Percentiles rank a stretch among this genome's conserved stretches.
These are phyloP conservation scores for Erithacus rubecula DNA, from an alignment of 2,797 vertebrate species.

Conservation along the genomic window DNA sequence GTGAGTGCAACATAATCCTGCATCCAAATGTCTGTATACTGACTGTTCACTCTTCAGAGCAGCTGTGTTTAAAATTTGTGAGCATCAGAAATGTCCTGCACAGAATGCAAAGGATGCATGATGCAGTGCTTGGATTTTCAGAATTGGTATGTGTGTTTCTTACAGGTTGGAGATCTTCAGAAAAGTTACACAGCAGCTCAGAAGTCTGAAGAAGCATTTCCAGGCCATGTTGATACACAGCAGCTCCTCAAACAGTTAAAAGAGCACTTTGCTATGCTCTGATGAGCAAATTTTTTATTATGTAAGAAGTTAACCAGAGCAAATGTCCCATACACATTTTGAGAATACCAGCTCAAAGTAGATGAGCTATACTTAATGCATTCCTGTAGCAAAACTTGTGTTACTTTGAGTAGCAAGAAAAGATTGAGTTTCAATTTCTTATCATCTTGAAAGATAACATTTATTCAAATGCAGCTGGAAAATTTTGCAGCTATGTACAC, in stretches of 20 bases:
- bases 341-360: not conserved
- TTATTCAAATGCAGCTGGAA: not conserved
- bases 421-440: not conserved
- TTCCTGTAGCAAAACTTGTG: not conserved
- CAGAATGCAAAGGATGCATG: not conserved
- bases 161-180: conserved; percentile 94
- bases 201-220: conserved; percentile 89
- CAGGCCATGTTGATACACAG: conserved; percentile 92
- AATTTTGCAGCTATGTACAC: not conserved
- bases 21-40: not conserved
- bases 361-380: not conserved
- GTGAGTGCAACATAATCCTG: not conserved
- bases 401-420: not conserved
- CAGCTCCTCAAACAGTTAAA: conserved; percentile 89
- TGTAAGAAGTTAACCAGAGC: not conserved
- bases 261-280: conserved; percentile 89
- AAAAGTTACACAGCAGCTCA: conserved; percentile 90
- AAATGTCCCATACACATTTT: not conserved
- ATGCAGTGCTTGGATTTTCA: not conserved
- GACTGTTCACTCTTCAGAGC: not conserved
- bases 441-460: not conserved
- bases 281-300: conserved; percentile 41
- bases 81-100: not conserved
- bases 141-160: not conserved
- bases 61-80: not conserved